Percentiles rank a stretch among this genome's conserved stretches.
phyloP scores from a whole-genome alignment of 1,140 invertebrate species.

The Caenorhabditis tropicalis region DNA sequence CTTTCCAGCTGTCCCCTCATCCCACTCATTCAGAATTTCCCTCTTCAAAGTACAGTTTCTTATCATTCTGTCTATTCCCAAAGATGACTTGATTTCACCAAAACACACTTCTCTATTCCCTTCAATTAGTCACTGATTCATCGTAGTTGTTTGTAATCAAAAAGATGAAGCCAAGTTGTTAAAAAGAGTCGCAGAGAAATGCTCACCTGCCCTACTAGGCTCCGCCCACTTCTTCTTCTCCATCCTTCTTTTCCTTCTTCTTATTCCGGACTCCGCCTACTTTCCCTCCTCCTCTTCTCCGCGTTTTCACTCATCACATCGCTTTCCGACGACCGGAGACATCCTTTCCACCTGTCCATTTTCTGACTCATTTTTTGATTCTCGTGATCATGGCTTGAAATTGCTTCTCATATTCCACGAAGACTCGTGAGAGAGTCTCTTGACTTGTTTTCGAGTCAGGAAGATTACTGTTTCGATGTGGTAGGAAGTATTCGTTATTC shows the following conservation, averaged over 20 bases:
- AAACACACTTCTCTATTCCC: not conserved
- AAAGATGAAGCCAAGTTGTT: not conserved
- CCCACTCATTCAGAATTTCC: no score
- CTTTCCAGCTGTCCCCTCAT: no score
- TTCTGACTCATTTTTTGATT: slow-evolving; percentile 16
- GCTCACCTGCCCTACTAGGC: not conserved
- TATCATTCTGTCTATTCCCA: no score
- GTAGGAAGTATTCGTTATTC: no score
- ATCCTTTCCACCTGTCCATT: slow-evolving; percentile 35
- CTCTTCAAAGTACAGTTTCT: no score
- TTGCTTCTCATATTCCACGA: not conserved
- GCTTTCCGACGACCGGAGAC: slow-evolving; percentile 39
- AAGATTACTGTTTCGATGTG: no score
- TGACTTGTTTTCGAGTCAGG: not conserved
- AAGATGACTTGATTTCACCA: no score
- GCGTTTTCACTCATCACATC: not conserved
- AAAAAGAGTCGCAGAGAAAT: slow-evolving; percentile 17
- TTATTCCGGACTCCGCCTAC: not conserved
- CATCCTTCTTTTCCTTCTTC: not conserved
- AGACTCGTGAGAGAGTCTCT: not conserved
- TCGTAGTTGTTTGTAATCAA: not conserved
- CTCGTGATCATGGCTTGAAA: not conserved
- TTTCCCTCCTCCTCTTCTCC: not conserved
- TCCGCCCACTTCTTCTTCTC: not conserved
- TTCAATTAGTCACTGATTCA: slow-evolving; percentile 17